Conservation (phyloP, 2,888 invertebrate species). For the Gasteruption jaculator region DNA sequence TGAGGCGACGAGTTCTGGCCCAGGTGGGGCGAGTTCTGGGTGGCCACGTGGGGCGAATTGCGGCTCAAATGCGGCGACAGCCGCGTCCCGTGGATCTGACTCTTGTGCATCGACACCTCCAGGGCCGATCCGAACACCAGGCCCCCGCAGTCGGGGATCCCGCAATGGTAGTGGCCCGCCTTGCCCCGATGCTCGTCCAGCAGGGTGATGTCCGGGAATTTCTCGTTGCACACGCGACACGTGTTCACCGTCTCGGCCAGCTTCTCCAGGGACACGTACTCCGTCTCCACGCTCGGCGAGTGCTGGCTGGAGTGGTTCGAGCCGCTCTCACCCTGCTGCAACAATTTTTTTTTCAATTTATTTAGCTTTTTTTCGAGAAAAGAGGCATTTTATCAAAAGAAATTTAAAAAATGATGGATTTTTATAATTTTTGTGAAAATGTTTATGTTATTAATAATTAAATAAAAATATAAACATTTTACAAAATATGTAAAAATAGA, state of each 20-base stretch:
- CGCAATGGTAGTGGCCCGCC: conserved; percentile 58
- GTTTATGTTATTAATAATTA: too few relatives aligned
- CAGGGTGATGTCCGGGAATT: conserved; percentile 56
- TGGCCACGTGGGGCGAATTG: conserved; percentile 28
- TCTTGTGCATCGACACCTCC: conserved; percentile 42
- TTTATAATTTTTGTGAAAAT: too few relatives aligned
- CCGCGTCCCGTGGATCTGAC: conserved; percentile 41
- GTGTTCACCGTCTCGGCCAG: conserved; percentile 58
- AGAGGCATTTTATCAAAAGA: too few relatives aligned
- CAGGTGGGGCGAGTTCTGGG: conserved; percentile 31
- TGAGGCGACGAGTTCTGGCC: conserved; percentile 36
- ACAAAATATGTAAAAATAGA: too few relatives aligned
- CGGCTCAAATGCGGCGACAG: conserved; percentile 35
- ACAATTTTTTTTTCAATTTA: too few relatives aligned
- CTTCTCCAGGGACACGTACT: conserved; percentile 64
- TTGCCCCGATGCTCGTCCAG: conserved; percentile 57
- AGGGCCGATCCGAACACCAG: conserved; percentile 38
- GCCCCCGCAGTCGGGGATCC: conserved; percentile 43
- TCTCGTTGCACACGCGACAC: conserved; percentile 61
- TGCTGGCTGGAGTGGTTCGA: too few relatives aligned
- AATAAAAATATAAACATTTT: too few relatives aligned
- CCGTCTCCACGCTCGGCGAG: conserved; percentile 55
- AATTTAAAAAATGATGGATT: too few relatives aligned
- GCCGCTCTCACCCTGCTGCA: too few relatives aligned
- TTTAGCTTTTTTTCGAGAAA: too few relatives aligned